Conservation (phyloP, 2,113 vertebrate species). For the Atractosteus spatula region DNA sequence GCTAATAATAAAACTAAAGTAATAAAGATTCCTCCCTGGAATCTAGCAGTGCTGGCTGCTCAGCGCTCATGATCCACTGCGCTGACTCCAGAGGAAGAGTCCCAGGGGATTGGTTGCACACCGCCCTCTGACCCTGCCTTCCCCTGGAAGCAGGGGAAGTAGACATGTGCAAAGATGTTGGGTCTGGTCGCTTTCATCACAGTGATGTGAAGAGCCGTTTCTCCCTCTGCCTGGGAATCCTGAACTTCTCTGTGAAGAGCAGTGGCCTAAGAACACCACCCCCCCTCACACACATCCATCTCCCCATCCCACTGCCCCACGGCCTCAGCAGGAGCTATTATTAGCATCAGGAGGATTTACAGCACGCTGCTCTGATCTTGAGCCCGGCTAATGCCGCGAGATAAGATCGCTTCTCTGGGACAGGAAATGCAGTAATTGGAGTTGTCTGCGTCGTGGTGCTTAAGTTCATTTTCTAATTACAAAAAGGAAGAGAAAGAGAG, state of each 20-base stretch:
- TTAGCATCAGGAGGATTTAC: conserved; percentile 20
- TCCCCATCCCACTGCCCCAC: background rate
- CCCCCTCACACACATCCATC: background rate
- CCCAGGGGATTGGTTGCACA: background rate
- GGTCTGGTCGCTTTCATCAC: too few relatives aligned
- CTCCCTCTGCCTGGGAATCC: background rate
- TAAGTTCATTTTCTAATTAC: background rate
- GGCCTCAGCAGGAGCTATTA: conserved; percentile 19
- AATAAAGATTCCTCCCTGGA: background rate
- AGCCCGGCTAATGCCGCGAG: background rate
- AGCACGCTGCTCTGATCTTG: conserved; percentile 2
- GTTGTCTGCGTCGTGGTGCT: background rate
- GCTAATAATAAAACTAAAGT: too few relatives aligned
- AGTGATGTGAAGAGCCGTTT: background rate
- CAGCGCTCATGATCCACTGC: background rate
- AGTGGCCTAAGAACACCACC: background rate
- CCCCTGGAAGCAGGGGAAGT: too few relatives aligned
- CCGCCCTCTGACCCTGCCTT: background rate
- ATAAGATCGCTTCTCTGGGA: conserved; percentile 16
- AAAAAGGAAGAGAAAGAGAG: background rate
- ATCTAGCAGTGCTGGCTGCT: background rate
- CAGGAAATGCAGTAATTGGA: background rate
- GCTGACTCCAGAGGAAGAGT: too few relatives aligned
- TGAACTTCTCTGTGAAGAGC: background rate
- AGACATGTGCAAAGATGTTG: too few relatives aligned